Percentiles rank a stretch among this genome's conserved stretches.
Evolutionary conservation across 2,888 invertebrate genomes (phyloP).

Genomic region (Leucoptera coffeella): DNA sequence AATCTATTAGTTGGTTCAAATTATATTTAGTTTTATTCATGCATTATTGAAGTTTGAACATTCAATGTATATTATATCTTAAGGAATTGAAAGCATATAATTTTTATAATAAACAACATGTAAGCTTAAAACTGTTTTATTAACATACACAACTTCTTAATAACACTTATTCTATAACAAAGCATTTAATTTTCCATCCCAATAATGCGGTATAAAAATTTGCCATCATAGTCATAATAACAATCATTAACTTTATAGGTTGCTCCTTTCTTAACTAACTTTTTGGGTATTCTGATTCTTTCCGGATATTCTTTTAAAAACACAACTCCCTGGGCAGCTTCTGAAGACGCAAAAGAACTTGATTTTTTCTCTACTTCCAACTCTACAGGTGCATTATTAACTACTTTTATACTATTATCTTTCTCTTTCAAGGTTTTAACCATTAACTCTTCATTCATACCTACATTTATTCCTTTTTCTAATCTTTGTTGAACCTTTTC

Average conservation of each 20-base stretch:
- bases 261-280: constrained; percentile 54
- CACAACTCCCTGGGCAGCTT: constrained; percentile 10
- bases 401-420: constrained; percentile 6
- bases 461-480: constrained; percentile 24
- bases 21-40: too few relatives aligned
- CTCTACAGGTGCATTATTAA: not conserved
- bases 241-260: constrained; percentile 73
- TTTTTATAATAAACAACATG: constrained; percentile 37
- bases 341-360: not conserved
- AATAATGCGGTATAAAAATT: constrained; percentile 72
- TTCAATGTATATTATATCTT: too few relatives aligned
- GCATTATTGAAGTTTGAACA: too few relatives aligned
- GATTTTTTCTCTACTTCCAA: not conserved
- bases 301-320: constrained; percentile 42
- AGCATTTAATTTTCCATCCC: constrained; percentile 57
- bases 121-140: constrained; percentile 36
- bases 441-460: too few relatives aligned
- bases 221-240: constrained; percentile 75
- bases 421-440: too few relatives aligned
- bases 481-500: constrained; percentile 22
- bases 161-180: constrained; percentile 1
- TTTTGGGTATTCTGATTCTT: constrained; percentile 64
- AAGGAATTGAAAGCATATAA: constrained; percentile 36
- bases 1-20: too few relatives aligned
- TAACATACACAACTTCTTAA: too few relatives aligned